Evolutionary conservation across 2,797 vertebrate genomes (phyloP), one percentile per base, ranked within the genome.

Genomic region (Notolabrus celidotus): DNA sequence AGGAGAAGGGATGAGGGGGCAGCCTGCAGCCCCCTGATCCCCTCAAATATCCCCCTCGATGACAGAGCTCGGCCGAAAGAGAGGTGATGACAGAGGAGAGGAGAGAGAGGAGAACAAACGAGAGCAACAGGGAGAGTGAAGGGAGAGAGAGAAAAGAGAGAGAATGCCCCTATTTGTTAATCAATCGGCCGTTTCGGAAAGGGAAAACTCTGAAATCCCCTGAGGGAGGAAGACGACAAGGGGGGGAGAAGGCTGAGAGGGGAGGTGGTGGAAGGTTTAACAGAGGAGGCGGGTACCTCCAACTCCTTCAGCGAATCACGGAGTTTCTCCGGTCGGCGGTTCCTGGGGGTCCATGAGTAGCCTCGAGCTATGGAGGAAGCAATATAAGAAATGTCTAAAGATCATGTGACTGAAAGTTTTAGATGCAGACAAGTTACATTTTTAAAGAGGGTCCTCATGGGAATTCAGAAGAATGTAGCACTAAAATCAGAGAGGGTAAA

Each of bases 1-100:
- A 65, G 64, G 70, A 68, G 55, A 43, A 74, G 79, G 84, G 84
- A 78, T 77, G 77, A 80, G 84, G 82, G 84, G 83, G 79, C 60
- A 72, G 87, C 87, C 78, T 64, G 79, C 92, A 93, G 92, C 93
- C 91, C 94, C 77, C 67, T 94, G 92, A 94, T 94, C 94, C 95
- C 95, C 93, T 95, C 92, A 94, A 96, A 97, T 98, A 97, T 97
- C 94, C 96, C 95, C 94, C 86, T 92, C 94, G 96, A 88, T 97
- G 96, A 95, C 92, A 94, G 94, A 94, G 89, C 84, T 76, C 64
- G 67, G 91, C 89, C 84, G 54, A 92, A 89, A 92, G 88, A 87
- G 96, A 96, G 96, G 96, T 87, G 93, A 91, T 92, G 92, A 92
- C 85, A 92, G 90, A 92, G 49, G 62, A 80, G 84, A 61, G 78